Conservation (phyloP, 2,113 vertebrate species). For the Triplophysa tibetana region DNA sequence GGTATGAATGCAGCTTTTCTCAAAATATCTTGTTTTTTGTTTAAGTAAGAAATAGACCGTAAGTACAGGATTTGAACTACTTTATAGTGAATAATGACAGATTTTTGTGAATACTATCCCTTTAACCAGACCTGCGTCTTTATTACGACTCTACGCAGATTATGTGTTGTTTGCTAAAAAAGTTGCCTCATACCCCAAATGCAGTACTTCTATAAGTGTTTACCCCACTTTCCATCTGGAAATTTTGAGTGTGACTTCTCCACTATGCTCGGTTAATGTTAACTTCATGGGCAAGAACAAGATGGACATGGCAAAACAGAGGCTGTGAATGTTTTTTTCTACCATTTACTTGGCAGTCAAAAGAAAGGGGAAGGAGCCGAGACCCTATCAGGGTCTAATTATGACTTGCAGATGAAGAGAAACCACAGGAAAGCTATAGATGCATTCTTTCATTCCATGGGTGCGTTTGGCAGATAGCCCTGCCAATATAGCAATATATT, state of each 20-base stretch:
- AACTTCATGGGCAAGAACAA: conserved; percentile 26
- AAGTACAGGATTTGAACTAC: background rate
- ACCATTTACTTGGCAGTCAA: conserved; percentile 30
- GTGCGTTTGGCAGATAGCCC: conserved; percentile 49
- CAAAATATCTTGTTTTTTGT: background rate
- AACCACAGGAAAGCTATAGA: conserved; percentile 52
- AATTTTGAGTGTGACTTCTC: conserved; percentile 24
- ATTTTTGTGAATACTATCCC: too few relatives aligned
- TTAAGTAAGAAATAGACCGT: background rate
- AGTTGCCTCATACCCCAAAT: background rate
- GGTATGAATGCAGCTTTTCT: background rate
- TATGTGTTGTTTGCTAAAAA: background rate
- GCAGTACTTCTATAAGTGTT: conserved; percentile 6
- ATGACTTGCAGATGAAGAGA: conserved; percentile 40
- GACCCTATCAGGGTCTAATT: conserved; percentile 36
- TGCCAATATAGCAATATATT: background rate
- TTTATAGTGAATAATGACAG: too few relatives aligned
- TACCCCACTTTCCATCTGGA: conserved; percentile 33
- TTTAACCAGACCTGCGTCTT: conserved; percentile 6
- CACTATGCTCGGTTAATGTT: conserved; percentile 12
- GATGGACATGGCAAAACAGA: conserved; percentile 27
- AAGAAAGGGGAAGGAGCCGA: conserved; percentile 40
- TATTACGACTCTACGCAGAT: background rate
- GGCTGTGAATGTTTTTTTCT: conserved; percentile 27
- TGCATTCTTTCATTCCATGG: conserved; percentile 54